Base-by-base conservation (phyloP, 2,797 vertebrate genomes). In the Pteronotus mesoamericanus region DNA sequence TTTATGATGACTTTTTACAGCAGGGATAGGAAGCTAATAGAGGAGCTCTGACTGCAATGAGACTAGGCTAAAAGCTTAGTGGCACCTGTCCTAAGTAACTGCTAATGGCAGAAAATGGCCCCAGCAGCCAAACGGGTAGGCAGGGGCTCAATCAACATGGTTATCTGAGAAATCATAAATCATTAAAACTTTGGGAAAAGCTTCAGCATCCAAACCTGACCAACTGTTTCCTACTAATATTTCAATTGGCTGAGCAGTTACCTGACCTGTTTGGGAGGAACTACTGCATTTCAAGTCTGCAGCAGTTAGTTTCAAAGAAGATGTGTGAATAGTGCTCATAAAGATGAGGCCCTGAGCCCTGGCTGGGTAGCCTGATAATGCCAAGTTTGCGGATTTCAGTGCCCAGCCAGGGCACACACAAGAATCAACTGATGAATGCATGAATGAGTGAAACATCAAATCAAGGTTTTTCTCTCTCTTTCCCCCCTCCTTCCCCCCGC, bases 221-320 rank as follows among this genome's bases (percentile, higher is more conserved):
- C 9, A 68, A 21, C 59, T 75, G 0, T 42, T 95, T n/a, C 32
- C 57, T 89, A n/a, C 48, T 78, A 72, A 86, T 21, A 26, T 12
- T 37, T 82, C 42, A 74, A 12, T 21, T 46, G 89, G 80, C 32
- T 64, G 51, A 93, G 69, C 71, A 83, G 69, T 69, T 90, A 68
- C 42, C 66, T 86, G 75, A 87, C 18, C n/a, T 94, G 64, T 80
- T 84, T 86, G 53, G 59, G 64, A 95, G 53, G 12, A 78, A 82
- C 53, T 2, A 0, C 44, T 82, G 12, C 53, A 61, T 95, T 78
- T 94, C 68, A 86, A 78, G 10, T 68, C 39, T 61, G 26, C 74
- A 44, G 77, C 94, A 86, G 39, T 83, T 86, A 87, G 44, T 86
- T 78, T 94, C 71, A 91, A 83, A 83, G 39, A 77, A 88, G 44